A percentile compares a stretch with the other conserved stretches of the same genome.
These are phyloP conservation scores for Hypotaenidia philippensis DNA, from an alignment of 2,797 vertebrate genomes.

Conservation along the genomic window DNA sequence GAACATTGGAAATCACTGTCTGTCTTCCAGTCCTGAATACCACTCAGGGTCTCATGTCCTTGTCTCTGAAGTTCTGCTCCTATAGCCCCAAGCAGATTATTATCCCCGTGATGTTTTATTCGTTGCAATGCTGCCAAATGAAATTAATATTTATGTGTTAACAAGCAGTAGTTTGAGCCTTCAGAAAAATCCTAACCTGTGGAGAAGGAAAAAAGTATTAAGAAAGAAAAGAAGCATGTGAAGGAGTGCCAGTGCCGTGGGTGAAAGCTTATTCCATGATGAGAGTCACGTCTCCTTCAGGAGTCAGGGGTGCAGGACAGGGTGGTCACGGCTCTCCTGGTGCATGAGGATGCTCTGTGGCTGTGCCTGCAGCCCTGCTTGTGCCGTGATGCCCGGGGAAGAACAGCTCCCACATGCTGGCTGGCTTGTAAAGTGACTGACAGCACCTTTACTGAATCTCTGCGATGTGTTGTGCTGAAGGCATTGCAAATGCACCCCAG, in stretches of 20 bases:
- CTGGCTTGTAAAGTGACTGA: background rate
- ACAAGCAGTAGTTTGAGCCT: background rate
- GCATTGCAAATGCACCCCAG: background rate
- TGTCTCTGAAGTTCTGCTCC: background rate
- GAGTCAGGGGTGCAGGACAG: rapidly evolving
- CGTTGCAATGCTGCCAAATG: constrained; percentile 1
- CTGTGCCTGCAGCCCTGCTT: background rate
- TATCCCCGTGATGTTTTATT: constrained; percentile 42
- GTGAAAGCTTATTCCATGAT: rapidly evolving
- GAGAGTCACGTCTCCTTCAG: background rate
- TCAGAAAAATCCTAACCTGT: background rate
- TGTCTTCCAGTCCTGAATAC: background rate
- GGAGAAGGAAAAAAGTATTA: background rate
- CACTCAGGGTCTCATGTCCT: background rate
- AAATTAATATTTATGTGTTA: background rate
- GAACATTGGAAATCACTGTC: background rate
- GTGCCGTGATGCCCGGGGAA: rapidly evolving
- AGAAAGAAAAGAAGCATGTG: background rate
- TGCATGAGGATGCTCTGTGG: rapidly evolving
- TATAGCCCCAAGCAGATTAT: constrained; percentile 2
- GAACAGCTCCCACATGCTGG: rapidly evolving
- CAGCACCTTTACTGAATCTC: background rate
- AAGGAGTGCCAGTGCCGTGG: rapidly evolving
- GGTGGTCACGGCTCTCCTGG: background rate
- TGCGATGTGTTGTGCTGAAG: background rate